Evolutionary conservation across 2,888 invertebrate species (phyloP).

Genomic region (Xanthorhoe spadicearia): DNA sequence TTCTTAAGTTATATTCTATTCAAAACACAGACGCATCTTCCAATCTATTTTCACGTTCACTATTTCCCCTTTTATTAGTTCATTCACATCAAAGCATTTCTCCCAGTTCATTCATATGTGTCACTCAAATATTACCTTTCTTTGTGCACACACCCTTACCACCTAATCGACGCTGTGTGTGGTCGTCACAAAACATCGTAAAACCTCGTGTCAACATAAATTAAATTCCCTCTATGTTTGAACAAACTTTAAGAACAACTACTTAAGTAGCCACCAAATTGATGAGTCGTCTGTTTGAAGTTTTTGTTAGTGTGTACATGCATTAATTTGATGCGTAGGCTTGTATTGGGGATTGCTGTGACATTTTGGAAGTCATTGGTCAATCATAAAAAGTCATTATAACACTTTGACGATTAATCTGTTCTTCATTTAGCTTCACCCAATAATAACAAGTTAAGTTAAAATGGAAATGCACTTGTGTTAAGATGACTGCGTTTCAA

Average conservation of each 20-base stretch:
- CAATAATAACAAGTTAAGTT: too few species aligned
- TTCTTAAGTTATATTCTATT: too few species aligned
- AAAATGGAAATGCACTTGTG: too few species aligned
- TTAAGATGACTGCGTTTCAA: too few species aligned
- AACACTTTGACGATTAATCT: not conserved
- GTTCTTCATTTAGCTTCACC: not conserved
- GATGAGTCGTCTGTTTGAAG: conserved; percentile 55
- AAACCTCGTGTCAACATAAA: conserved; percentile 66
- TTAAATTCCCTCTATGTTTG: conserved; percentile 64
- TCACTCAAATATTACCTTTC: not conserved
- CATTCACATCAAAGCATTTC: not conserved
- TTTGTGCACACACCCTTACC: conserved; percentile 33
- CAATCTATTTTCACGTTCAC: not conserved
- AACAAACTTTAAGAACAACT: conserved; percentile 60
- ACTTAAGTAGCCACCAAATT: conserved; percentile 64
- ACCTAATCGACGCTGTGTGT: conserved; percentile 63
- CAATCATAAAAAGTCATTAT: conserved; percentile 37
- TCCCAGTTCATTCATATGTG: too few species aligned
- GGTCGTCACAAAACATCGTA: conserved; percentile 60
- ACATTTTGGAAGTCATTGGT: conserved; percentile 13
- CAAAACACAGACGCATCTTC: not conserved
- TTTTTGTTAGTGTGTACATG: conserved; percentile 47
- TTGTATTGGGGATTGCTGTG: conserved; percentile 20
- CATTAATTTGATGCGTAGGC: conserved; percentile 34
- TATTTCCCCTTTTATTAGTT: not conserved